Evolutionary conservation across 2,797 vertebrate species (phyloP).

Genomic region (Anas bahamensis): DNA sequence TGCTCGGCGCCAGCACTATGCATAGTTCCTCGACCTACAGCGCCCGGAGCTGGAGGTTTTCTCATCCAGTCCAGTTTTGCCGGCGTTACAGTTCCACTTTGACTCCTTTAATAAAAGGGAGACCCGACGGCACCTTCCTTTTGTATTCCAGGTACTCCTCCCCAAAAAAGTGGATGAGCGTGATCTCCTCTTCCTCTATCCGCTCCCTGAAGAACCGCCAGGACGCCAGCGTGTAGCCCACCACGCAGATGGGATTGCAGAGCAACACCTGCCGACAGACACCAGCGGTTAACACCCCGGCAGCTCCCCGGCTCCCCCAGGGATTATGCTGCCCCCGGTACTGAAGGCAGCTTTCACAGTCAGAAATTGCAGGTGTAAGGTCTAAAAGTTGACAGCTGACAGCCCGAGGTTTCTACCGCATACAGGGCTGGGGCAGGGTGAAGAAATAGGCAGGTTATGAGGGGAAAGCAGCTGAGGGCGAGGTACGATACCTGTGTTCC

Average conservation of each 20-base stretch:
- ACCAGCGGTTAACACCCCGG: fast-evolving
- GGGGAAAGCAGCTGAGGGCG: fast-evolving
- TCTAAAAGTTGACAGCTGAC: not conserved
- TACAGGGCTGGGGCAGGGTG: fast-evolving
- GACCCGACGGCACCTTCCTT: constrained; percentile 89
- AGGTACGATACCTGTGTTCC: constrained; percentile 90
- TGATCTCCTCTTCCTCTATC: constrained; percentile 95
- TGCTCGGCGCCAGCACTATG: not conserved
- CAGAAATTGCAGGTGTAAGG: not conserved
- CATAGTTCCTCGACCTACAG: not conserved
- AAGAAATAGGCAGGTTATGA: not conserved
- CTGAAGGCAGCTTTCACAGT: not conserved
- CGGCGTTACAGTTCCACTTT: constrained; percentile 82
- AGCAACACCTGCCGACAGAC: constrained; percentile 86
- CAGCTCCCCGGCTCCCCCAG: fast-evolving
- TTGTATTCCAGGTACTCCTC: constrained; percentile 96
- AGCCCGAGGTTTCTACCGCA: fast-evolving
- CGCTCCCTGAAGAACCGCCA: constrained; percentile 98
- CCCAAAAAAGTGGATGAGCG: constrained; percentile 94
- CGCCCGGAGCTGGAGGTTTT: not conserved
- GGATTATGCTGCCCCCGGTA: not conserved
- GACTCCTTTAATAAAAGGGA: constrained; percentile 95
- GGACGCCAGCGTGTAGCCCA: constrained; percentile 91
- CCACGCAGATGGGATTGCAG: constrained; percentile 92
- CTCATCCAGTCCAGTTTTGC: not conserved